These are phyloP conservation scores for Catharus minimus DNA, from an alignment of 2,113 vertebrate genomes.

Conservation along the genomic window DNA sequence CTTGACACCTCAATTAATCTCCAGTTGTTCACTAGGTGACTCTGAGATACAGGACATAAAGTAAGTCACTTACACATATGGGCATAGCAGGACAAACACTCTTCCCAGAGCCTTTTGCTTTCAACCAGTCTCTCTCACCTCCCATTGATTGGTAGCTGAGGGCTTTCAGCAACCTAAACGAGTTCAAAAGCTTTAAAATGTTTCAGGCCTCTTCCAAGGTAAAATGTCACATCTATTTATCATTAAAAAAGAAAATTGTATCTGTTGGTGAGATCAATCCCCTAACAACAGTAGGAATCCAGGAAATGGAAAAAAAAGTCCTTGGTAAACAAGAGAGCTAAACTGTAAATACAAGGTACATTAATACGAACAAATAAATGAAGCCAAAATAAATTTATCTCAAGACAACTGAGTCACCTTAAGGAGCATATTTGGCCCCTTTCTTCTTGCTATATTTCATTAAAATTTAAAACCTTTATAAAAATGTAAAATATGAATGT, in stretches of 20 bases:
- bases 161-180: background rate
- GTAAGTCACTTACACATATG: background rate
- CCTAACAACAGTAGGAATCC: background rate
- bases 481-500: background rate
- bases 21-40: background rate
- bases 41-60: background rate
- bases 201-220: background rate
- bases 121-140: background rate
- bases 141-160: background rate
- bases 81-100: background rate
- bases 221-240: slow-evolving; percentile 6
- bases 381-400: background rate
- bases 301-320: background rate
- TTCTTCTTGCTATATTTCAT: background rate
- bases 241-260: slow-evolving; percentile 1
- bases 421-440: background rate
- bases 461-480: background rate
- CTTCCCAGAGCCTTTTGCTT: background rate
- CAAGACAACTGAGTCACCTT: background rate
- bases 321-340: background rate
- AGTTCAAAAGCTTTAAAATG: slow-evolving; percentile 22
- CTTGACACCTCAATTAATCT: background rate
- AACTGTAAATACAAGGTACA: background rate
- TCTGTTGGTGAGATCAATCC: background rate
- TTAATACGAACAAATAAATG: background rate